phyloP scores from a whole-genome alignment of 2,113 vertebrate genomes.

The Callaeas wilsoni region DNA sequence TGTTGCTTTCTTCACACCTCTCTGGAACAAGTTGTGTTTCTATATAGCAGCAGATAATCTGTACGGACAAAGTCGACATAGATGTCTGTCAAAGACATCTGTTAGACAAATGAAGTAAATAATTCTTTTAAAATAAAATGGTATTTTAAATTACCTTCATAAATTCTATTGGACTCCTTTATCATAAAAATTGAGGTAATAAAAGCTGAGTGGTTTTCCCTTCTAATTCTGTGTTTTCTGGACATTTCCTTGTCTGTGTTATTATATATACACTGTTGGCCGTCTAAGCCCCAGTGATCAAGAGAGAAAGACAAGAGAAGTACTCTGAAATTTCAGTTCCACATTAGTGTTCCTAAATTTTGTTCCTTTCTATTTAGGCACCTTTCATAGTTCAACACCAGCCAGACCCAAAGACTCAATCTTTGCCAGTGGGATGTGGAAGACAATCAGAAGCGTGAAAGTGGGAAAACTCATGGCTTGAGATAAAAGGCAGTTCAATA shows the following conservation, averaged over 20 bases:
- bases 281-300: neutral
- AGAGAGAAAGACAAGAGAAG: neutral
- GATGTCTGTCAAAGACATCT: neutral
- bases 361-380: neutral
- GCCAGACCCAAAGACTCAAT: fast-evolving
- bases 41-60: neutral
- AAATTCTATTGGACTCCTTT: neutral
- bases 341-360: neutral
- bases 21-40: neutral
- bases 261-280: neutral
- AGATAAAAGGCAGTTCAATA: neutral
- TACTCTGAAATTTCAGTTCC: neutral
- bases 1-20: neutral
- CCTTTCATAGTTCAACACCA: neutral
- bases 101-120: neutral
- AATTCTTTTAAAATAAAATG: neutral
- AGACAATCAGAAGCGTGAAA: neutral
- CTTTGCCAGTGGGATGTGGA: neutral
- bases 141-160: neutral
- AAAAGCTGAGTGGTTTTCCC: neutral
- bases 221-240: neutral
- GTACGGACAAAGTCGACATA: neutral
- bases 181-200: neutral
- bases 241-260: neutral
- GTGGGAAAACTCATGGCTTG: neutral